Conservation (phyloP, 2,113 vertebrate species). For the Scartelaos histophorus region DNA sequence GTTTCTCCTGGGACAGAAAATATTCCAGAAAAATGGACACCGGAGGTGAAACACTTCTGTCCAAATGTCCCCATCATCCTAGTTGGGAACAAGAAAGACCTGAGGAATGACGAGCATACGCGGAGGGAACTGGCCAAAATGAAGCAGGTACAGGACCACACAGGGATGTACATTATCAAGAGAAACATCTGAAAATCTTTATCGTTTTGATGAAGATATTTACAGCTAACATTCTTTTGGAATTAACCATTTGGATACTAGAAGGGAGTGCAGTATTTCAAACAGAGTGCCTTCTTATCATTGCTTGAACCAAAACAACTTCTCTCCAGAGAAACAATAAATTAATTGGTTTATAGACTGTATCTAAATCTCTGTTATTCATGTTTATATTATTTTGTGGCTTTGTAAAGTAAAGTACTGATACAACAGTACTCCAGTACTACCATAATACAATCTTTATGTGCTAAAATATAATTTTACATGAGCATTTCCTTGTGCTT, state of each 20-base stretch:
- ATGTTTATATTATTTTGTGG: neutral
- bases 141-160: slow-evolving; percentile 86
- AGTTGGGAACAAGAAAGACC: slow-evolving; percentile 97
- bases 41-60: slow-evolving; percentile 98
- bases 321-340: neutral
- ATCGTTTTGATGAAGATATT: neutral
- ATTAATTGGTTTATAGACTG: neutral
- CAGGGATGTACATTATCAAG: neutral
- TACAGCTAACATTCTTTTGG: neutral
- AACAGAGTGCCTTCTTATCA: no score
- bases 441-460: neutral
- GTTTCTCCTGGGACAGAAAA: slow-evolving; percentile 82
- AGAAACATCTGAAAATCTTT: neutral
- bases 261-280: no score
- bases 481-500: neutral
- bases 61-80: slow-evolving; percentile 98
- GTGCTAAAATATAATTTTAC: neutral
- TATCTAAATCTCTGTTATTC: neutral
- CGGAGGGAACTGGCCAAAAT: slow-evolving; percentile 93
- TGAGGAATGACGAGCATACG: slow-evolving; percentile 93
- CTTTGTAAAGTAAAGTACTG: neutral
- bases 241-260: no score
- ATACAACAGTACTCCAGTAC: neutral
- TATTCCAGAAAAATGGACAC: slow-evolving; percentile 98
- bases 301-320: neutral